phyloP scores from a whole-genome alignment of 2,888 invertebrate species.

The Teinopalpus imperialis region DNA sequence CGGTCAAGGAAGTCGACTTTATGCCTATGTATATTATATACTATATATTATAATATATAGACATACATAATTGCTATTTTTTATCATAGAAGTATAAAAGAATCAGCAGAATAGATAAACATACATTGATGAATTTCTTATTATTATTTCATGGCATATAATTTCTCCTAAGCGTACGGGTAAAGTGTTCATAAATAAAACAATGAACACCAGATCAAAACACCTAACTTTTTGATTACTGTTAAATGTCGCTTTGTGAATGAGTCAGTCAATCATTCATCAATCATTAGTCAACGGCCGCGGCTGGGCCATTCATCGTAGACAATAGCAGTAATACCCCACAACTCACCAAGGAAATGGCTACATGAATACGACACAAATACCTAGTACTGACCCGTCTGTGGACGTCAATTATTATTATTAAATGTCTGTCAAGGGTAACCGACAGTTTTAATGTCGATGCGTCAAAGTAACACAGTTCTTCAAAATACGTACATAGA shows the following conservation, averaged over 20 bases:
- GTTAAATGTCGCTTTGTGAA: slow-evolving; percentile 57
- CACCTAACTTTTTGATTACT: slow-evolving; percentile 41
- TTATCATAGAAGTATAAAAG: no score
- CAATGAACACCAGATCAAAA: slow-evolving; percentile 12
- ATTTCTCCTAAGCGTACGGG: neutral
- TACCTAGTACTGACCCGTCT: slow-evolving; percentile 10
- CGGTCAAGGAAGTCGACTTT: no score
- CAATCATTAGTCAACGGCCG: slow-evolving; percentile 65
- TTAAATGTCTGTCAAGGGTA: slow-evolving; percentile 21
- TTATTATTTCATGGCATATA: neutral
- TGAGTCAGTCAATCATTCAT: slow-evolving; percentile 66
- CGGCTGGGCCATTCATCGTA: slow-evolving; percentile 44
- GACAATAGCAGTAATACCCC: slow-evolving; percentile 47
- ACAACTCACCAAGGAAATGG: slow-evolving; percentile 43
- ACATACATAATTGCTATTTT: no score
- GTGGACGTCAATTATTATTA: slow-evolving; percentile 16
- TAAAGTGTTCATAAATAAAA: slow-evolving; percentile 14
- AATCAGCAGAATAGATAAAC: neutral
- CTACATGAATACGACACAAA: slow-evolving; percentile 16
- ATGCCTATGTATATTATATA: no score
- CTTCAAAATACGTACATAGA: neutral
- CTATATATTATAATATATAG: no score
- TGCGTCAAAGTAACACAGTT: slow-evolving; percentile 15
- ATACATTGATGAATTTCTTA: neutral
- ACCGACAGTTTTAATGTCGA: slow-evolving; percentile 17